Evolutionary conservation across 2,113 vertebrate species (phyloP).

Genomic region (Platichthys stellatus): DNA sequence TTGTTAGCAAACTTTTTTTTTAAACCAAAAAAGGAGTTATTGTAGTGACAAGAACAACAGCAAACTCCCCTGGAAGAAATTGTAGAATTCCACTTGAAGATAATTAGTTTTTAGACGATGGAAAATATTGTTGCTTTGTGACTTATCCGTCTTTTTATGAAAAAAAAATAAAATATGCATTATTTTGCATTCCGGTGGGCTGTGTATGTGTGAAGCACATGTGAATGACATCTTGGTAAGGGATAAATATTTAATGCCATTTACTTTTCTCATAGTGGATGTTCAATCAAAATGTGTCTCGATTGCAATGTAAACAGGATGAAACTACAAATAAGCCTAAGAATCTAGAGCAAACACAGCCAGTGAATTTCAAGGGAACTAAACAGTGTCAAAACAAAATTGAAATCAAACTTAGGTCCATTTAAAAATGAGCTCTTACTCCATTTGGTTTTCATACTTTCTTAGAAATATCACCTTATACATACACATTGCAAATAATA

Average conservation of each 20-base stretch:
- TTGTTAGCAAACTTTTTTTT: conserved; percentile 59
- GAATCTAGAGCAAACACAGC: conserved; percentile 10
- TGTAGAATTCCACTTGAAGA: conserved; percentile 61
- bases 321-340: conserved; percentile 14
- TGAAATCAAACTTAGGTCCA: conserved; percentile 2
- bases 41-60: conserved; percentile 55
- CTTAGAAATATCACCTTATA: conserved; percentile 18
- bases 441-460: conserved; percentile 6
- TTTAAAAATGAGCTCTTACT: not conserved
- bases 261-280: conserved; percentile 27
- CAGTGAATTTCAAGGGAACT: not conserved
- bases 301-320: conserved; percentile 13
- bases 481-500: conserved; percentile 12
- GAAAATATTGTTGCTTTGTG: conserved; percentile 76
- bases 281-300: conserved; percentile 6
- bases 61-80: conserved; percentile 52
- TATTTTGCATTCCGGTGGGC: conserved; percentile 46
- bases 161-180: conserved; percentile 71
- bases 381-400: not conserved
- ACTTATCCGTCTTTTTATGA: conserved; percentile 77
- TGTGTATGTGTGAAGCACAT: conserved; percentile 25
- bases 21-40: conserved; percentile 47
- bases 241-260: conserved; percentile 59
- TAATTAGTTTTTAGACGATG: conserved; percentile 71
- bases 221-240: conserved; percentile 17